A percentile compares a stretch with the other conserved stretches of the same genome.
These are phyloP conservation scores for Anolis sagrei DNA, from an alignment of 2,113 vertebrate species.

Conservation along the genomic window DNA sequence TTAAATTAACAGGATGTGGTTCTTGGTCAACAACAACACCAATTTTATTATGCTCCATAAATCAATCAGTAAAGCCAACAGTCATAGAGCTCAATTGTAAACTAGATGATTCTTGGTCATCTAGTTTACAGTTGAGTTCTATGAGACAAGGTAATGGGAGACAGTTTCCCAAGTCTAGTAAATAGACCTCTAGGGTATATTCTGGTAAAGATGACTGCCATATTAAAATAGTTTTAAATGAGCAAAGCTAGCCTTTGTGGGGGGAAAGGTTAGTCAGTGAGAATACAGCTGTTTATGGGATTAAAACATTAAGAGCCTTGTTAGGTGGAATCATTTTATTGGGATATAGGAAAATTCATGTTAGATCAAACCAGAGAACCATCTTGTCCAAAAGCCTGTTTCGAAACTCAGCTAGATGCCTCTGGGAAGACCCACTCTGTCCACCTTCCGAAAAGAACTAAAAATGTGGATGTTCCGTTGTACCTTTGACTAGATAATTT, in stretches of 20 bases:
- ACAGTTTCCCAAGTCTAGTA: not conserved
- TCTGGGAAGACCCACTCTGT: not conserved
- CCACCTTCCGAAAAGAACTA: too few species aligned
- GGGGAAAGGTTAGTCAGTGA: not conserved
- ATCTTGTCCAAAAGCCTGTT: not conserved
- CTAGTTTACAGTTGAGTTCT: not conserved
- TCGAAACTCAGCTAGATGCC: not conserved
- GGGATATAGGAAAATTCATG: not conserved
- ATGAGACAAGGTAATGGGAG: not conserved
- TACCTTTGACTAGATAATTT: too few species aligned
- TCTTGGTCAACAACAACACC: too few species aligned
- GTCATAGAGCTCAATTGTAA: too few species aligned
- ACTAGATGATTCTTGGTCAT: not conserved
- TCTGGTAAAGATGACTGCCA: not conserved
- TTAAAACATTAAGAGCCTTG: not conserved
- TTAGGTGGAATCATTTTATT: not conserved
- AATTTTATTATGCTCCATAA: too few species aligned
- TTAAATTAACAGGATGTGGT: not conserved
- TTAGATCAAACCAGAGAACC: not conserved
- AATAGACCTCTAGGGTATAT: not conserved
- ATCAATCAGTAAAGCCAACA: too few species aligned
- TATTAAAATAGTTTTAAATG: not conserved
- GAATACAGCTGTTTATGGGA: not conserved
- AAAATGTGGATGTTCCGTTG: too few species aligned
- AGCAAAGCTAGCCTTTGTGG: too few species aligned